Conservation (phyloP, 2,888 invertebrate genomes). For the Drosophila antonietae region DNA sequence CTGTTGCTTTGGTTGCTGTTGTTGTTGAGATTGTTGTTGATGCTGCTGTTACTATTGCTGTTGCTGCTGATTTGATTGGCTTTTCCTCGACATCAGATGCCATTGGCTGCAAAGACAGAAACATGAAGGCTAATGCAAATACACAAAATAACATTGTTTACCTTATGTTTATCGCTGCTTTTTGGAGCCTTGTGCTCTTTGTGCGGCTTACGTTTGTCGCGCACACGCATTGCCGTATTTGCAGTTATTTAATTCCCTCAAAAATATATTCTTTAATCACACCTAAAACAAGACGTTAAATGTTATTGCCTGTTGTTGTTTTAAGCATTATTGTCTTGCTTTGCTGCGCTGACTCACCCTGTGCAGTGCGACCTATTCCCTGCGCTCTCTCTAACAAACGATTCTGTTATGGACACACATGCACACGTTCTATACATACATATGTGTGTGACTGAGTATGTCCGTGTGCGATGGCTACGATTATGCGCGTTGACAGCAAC, state of each 20-base stretch:
- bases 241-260: slow-evolving; percentile 7
- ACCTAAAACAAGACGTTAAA: slow-evolving; percentile 16
- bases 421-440: slow-evolving; percentile 5
- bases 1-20: slow-evolving; percentile 8
- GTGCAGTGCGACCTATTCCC: slow-evolving; percentile 19
- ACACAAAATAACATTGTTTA: slow-evolving; percentile 13
- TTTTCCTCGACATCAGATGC: slow-evolving; percentile 24
- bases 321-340: slow-evolving; percentile 39
- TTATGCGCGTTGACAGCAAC: slow-evolving; percentile 71
- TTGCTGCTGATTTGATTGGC: slow-evolving; percentile 23
- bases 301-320: slow-evolving; percentile 30
- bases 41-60: slow-evolving; percentile 4
- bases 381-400: slow-evolving; percentile 32
- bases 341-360: slow-evolving; percentile 46
- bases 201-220: slow-evolving; percentile 64
- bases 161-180: slow-evolving; percentile 35
- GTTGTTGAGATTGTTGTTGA: not conserved
- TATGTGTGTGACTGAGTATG: slow-evolving; percentile 21
- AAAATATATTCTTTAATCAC: slow-evolving; percentile 17
- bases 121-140: not conserved
- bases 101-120: slow-evolving; percentile 19
- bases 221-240: slow-evolving; percentile 62
- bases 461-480: slow-evolving; percentile 68
- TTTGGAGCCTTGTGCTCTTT: slow-evolving; percentile 52
- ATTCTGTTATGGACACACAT: slow-evolving; percentile 25